Percentiles rank a stretch among this genome's conserved stretches.
phyloP scores from a whole-genome alignment of 1,140 invertebrate species.

The Idris sp. region DNA sequence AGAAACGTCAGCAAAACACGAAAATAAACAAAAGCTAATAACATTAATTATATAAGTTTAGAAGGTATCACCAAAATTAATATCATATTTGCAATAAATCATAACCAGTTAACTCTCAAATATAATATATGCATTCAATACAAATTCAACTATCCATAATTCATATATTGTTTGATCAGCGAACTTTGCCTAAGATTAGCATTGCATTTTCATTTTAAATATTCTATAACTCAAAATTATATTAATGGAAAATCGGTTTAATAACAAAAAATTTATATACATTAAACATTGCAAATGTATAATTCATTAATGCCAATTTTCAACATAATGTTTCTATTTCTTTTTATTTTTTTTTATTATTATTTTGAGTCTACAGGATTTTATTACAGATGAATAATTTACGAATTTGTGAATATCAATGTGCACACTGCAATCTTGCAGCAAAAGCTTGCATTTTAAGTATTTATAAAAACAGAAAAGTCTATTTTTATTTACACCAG shows the following conservation, averaged over 20 bases:
- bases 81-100: too few relatives aligned
- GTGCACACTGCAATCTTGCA: neutral
- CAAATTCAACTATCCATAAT: too few relatives aligned
- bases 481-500: slow-evolving; percentile 7
- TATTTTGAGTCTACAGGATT: too few relatives aligned
- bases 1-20: slow-evolving; percentile 31
- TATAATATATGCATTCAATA: too few relatives aligned
- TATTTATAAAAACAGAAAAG: slow-evolving; percentile 18
- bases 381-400: slow-evolving; percentile 16
- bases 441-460: slow-evolving; percentile 6
- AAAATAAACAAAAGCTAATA: slow-evolving; percentile 27
- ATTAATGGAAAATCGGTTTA: too few relatives aligned
- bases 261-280: neutral
- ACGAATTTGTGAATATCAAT: slow-evolving; percentile 24
- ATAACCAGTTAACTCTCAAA: too few relatives aligned
- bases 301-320: slow-evolving; percentile 21
- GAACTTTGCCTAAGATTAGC: too few relatives aligned
- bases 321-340: neutral
- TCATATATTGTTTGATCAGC: too few relatives aligned
- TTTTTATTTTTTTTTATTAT: neutral
- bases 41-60: slow-evolving; percentile 20
- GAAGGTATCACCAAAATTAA: too few relatives aligned
- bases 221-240: too few relatives aligned
- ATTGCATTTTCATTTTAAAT: too few relatives aligned
- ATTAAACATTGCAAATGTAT: slow-evolving; percentile 9